Conservation (phyloP, 2,888 invertebrate species). For the Meiosimyza platycephala region DNA sequence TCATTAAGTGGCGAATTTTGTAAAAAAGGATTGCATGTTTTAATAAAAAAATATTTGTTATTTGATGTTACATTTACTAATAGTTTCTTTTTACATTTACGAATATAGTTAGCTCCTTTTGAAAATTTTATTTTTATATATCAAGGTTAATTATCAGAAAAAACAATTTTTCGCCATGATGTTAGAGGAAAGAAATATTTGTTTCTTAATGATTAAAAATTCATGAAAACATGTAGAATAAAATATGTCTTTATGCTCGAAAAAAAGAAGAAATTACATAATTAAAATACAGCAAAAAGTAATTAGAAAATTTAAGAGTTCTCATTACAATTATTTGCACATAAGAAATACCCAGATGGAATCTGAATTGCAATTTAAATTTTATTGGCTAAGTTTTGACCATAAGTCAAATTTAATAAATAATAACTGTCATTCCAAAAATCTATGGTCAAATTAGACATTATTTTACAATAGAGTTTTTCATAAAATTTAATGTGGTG, state of each 20-base stretch:
- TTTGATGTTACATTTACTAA: background rate
- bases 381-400: too few relatives aligned
- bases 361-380: background rate
- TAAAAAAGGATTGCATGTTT: background rate
- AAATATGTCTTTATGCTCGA: too few relatives aligned
- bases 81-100: background rate
- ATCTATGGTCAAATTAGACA: too few relatives aligned
- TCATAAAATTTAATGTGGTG: too few relatives aligned
- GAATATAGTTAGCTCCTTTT: background rate
- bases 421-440: too few relatives aligned
- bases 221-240: too few relatives aligned
- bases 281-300: slow-evolving; percentile 57
- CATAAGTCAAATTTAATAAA: too few relatives aligned
- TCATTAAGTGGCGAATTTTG: slow-evolving; percentile 19
- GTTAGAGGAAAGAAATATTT: too few relatives aligned
- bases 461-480: too few relatives aligned
- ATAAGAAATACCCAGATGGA: slow-evolving; percentile 28
- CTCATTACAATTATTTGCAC: slow-evolving; percentile 44
- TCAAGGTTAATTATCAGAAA: background rate
- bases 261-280: slow-evolving; percentile 42
- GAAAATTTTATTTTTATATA: background rate
- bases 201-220: too few relatives aligned
- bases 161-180: too few relatives aligned
- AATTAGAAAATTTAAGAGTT: slow-evolving; percentile 57
- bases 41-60: background rate